These are phyloP conservation scores for Pseudomyrmex flavicornis DNA, from an alignment of 1,140 invertebrate genomes.

Conservation along the genomic window DNA sequence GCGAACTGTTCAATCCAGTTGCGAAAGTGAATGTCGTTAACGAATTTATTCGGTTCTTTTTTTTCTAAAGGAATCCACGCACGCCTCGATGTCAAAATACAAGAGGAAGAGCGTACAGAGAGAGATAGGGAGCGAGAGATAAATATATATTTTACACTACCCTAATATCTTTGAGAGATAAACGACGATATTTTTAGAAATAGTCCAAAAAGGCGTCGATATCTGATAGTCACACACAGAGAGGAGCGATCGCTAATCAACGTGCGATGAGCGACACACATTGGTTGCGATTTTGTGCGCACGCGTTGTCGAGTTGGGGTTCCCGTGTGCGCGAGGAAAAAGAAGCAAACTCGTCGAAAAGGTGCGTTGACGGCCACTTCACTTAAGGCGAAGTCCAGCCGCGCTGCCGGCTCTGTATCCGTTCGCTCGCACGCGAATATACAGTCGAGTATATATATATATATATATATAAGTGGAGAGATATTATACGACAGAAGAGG, in stretches of 20 bases:
- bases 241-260: no score
- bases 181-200: neutral
- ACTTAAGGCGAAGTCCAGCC: neutral
- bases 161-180: neutral
- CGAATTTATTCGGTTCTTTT: neutral
- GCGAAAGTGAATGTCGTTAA: conserved; percentile 64
- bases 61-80: conserved; percentile 22
- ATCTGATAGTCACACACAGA: no score
- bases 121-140: no score
- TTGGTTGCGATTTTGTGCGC: neutral
- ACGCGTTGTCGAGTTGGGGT: neutral
- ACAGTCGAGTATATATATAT: neutral
- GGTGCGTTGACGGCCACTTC: no score
- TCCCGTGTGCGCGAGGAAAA: neutral
- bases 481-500: neutral
- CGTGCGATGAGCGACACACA: no score
- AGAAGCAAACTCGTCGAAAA: neutral
- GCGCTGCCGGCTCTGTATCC: neutral
- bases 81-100: neutral
- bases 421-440: neutral
- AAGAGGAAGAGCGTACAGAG: no score
- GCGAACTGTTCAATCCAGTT: conserved; percentile 68
- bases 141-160: no score
- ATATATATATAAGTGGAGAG: neutral
- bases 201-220: no score